Conservation (phyloP, 2,888 invertebrate genomes). For the Trichogramma dendrolimi region DNA sequence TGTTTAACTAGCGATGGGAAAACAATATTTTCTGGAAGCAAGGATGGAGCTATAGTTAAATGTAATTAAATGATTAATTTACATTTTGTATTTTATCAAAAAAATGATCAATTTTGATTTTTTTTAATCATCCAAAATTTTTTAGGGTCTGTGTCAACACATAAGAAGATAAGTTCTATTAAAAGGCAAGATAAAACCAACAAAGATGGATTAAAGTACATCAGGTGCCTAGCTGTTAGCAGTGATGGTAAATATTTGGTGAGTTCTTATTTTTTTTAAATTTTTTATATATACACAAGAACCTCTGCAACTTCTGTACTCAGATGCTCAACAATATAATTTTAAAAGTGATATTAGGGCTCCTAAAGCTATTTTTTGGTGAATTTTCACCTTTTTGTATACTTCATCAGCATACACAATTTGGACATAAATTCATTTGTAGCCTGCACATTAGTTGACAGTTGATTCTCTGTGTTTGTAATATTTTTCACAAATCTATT, state of each 20-base stretch:
- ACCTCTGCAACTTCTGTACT: too few relatives aligned
- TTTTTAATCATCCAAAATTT: not conserved
- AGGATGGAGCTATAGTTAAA: slow-evolving; percentile 83
- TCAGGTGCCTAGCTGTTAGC: slow-evolving; percentile 44
- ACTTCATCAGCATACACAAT: too few relatives aligned
- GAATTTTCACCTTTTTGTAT: not conserved
- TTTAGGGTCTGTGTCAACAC: slow-evolving; percentile 60
- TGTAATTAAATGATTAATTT: slow-evolving; percentile 55
- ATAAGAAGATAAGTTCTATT: slow-evolving; percentile 57
- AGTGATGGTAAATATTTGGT: slow-evolving; percentile 79
- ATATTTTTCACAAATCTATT: slow-evolving; percentile 37
- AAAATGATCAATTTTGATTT: not conserved
- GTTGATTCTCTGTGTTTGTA: slow-evolving; percentile 38
- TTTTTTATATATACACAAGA: too few relatives aligned
- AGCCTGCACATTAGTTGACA: not conserved
- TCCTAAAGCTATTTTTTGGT: too few relatives aligned
- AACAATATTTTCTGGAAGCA: slow-evolving; percentile 77
- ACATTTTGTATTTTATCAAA: not conserved
- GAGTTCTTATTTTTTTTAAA: slow-evolving; percentile 36
- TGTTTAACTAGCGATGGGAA: slow-evolving; percentile 71
- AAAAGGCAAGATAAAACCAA: slow-evolving; percentile 41
- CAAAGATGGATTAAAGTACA: slow-evolving; percentile 40
- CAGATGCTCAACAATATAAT: too few relatives aligned
- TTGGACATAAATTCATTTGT: not conserved
- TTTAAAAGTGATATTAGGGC: too few relatives aligned